phyloP scores from a whole-genome alignment of 2,113 vertebrate genomes.

The Cryptoleucopteryx plumbea region DNA sequence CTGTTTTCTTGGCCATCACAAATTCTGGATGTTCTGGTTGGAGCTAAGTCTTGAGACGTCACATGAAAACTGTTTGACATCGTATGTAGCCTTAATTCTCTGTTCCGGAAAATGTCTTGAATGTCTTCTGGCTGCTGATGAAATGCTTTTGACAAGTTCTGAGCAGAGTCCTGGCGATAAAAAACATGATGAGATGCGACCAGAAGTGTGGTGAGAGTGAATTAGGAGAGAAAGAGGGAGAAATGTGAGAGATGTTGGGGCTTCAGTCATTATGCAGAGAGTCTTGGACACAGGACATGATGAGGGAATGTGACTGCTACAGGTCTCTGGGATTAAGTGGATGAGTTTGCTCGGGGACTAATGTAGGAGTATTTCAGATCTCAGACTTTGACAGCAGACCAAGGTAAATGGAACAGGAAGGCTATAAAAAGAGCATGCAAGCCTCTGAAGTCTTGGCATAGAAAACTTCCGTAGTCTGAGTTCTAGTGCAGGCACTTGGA shows the following conservation, averaged over 20 bases:
- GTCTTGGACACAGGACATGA: not conserved
- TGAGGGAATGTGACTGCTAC: not conserved
- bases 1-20: not conserved
- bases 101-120: not conserved
- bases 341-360: not conserved
- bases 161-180: not conserved
- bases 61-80: not conserved
- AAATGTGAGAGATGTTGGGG: not conserved
- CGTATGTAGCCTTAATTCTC: not conserved
- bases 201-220: not conserved
- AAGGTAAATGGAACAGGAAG: constrained; percentile 12
- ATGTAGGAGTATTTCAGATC: not conserved
- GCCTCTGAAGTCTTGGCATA: constrained; percentile 23
- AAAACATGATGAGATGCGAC: not conserved
- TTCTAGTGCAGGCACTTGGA: not conserved
- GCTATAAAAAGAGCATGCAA: constrained; percentile 13
- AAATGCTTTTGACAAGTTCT: not conserved
- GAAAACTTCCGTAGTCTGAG: not conserved
- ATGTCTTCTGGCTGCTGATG: constrained; percentile 1
- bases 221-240: not conserved
- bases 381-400: not conserved
- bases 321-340: not conserved
- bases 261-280: not conserved
- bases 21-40: constrained; percentile 6
- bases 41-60: not conserved